Percentiles rank a stretch among this genome's conserved stretches.
These are phyloP conservation scores for Eunapius fragilis DNA, from an alignment of 37 sponge, comb jelly and placozoan genomes.

Conservation along the genomic window DNA sequence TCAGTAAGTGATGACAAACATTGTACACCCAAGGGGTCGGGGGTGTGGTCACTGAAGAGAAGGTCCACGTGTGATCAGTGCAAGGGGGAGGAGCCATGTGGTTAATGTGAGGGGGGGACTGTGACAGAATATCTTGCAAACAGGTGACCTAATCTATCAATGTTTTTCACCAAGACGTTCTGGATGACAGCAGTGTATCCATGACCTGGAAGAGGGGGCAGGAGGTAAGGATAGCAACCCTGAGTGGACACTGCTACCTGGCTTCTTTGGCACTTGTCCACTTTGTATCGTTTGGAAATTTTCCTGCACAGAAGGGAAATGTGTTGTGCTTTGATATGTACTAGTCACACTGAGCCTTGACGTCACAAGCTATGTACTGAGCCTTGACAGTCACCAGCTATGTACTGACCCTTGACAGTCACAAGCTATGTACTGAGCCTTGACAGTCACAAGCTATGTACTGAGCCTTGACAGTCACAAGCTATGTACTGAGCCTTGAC, in stretches of 20 bases:
- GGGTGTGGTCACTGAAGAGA: too few relatives aligned
- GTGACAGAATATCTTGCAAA: not conserved
- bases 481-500: too few relatives aligned
- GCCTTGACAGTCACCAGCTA: too few relatives aligned
- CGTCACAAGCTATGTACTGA: too few relatives aligned
- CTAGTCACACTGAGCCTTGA: too few relatives aligned
- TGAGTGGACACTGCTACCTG: not conserved
- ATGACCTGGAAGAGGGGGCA: not conserved
- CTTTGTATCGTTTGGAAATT: conserved; percentile 71
- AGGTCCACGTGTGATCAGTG: not conserved
- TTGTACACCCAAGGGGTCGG: too few relatives aligned
- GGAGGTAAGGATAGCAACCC: not conserved
- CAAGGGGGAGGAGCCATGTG: not conserved
- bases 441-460: too few relatives aligned
- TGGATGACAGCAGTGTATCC: not conserved
- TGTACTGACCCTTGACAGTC: too few relatives aligned
- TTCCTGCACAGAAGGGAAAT: conserved; percentile 17
- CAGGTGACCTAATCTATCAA: not conserved
- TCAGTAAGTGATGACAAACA: too few relatives aligned
- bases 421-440: too few relatives aligned
- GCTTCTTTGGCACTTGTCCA: conserved; percentile 17
- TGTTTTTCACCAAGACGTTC: not conserved
- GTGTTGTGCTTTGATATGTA: too few relatives aligned
- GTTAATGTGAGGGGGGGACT: not conserved
- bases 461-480: too few relatives aligned